Conservation (phyloP, 35 echinoderm and acorn worm species). For the Anneissia japonica region DNA sequence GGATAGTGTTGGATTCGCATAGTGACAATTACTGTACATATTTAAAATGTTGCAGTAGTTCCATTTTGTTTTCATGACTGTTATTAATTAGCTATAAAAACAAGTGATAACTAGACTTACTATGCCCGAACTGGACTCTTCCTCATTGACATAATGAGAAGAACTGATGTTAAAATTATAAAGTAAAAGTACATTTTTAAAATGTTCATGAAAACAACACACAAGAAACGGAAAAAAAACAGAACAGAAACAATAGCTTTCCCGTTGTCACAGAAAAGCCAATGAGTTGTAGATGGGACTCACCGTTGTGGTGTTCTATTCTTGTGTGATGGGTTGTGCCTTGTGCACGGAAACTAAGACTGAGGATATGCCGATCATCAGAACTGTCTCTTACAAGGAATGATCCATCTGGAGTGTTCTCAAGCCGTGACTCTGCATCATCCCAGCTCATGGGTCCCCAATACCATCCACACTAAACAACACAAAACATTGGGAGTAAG, state of each 20-base stretch:
- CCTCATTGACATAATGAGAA: too few species aligned
- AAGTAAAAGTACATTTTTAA: too few species aligned
- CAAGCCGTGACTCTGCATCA: slow-evolving; percentile 83
- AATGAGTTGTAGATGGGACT: too few species aligned
- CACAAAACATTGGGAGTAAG: background rate
- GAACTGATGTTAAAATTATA: too few species aligned
- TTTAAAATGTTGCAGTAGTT: too few species aligned
- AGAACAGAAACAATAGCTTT: slow-evolving; percentile 5
- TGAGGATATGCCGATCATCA: slow-evolving; percentile 87
- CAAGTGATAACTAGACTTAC: too few species aligned
- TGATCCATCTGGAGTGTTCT: slow-evolving; percentile 93
- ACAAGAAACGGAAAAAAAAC: too few species aligned
- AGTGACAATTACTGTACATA: too few species aligned
- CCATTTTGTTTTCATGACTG: too few species aligned
- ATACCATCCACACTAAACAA: slow-evolving; percentile 89
- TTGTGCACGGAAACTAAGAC: slow-evolving; percentile 81
- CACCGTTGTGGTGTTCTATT: slow-evolving; percentile 92
- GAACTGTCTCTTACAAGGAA: slow-evolving; percentile 97
- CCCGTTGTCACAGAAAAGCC: background rate
- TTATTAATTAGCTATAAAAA: too few species aligned
- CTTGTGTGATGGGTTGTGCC: slow-evolving; percentile 94
- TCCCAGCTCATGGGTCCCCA: slow-evolving; percentile 99
- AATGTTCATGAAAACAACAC: too few species aligned
- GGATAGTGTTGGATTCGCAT: background rate
- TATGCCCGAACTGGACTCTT: too few species aligned